phyloP scores from a whole-genome alignment of 2,888 invertebrate species.

The Ochropleura plecta region DNA sequence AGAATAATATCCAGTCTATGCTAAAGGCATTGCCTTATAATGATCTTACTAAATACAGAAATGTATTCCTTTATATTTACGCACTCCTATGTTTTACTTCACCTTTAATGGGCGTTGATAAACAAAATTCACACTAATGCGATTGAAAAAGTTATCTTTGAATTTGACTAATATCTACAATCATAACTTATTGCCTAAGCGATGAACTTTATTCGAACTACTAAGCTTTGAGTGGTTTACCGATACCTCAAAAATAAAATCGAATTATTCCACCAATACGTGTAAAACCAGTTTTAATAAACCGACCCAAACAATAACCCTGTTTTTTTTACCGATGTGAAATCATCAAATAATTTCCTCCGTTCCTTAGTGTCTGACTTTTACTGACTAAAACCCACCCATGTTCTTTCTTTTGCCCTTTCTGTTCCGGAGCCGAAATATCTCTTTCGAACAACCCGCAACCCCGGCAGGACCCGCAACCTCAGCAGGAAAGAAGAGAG shows the following conservation, averaged over 20 bases:
- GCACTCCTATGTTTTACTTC: neutral
- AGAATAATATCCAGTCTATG: neutral
- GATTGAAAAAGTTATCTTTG: neutral
- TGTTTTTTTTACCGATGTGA: too few species aligned
- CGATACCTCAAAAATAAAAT: constrained; percentile 1
- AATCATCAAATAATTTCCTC: too few species aligned
- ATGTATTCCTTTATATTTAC: neutral
- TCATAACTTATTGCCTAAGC: neutral
- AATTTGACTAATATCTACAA: neutral
- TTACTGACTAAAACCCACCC: too few species aligned
- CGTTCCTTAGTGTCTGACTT: too few species aligned
- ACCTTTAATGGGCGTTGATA: neutral
- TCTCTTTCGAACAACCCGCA: too few species aligned
- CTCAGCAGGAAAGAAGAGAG: too few species aligned
- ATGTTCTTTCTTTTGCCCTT: too few species aligned
- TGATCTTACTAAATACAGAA: neutral
- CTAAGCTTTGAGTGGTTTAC: neutral
- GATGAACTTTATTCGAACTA: neutral
- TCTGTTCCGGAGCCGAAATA: too few species aligned
- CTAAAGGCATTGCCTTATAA: neutral
- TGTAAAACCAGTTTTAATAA: constrained; percentile 17
- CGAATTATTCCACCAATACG: constrained; percentile 6
- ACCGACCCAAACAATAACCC: neutral
- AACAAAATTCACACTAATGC: neutral
- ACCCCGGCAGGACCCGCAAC: too few species aligned